A percentile compares a stretch with the other conserved stretches of the same genome.
phyloP scores from a whole-genome alignment of 1,140 invertebrate genomes.

The Pygmarrhopalites habei region DNA sequence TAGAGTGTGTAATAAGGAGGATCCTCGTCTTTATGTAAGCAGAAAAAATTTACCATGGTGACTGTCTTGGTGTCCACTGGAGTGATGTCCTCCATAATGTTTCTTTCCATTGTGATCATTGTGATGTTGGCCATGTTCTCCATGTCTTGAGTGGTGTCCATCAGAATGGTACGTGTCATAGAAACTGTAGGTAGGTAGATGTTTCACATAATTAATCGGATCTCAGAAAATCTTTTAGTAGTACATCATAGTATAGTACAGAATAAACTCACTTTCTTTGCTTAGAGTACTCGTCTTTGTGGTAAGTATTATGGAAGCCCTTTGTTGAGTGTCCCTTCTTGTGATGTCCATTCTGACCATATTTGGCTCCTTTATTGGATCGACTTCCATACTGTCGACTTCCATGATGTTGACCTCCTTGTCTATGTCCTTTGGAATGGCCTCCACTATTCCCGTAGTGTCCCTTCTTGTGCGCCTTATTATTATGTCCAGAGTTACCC shows the following conservation, averaged over 20 bases:
- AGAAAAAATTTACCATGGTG: constrained; percentile 21
- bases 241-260: too few relatives aligned
- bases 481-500: constrained; percentile 22
- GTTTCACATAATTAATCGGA: too few relatives aligned
- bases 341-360: constrained; percentile 29
- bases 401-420: constrained; percentile 32
- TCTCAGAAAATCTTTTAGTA: too few relatives aligned
- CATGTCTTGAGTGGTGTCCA: constrained; percentile 28
- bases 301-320: constrained; percentile 35
- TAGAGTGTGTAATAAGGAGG: too few relatives aligned
- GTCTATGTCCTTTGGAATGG: constrained; percentile 23
- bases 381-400: constrained; percentile 19
- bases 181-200: too few relatives aligned
- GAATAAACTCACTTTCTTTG: too few relatives aligned
- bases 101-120: constrained; percentile 21
- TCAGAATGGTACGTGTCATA: constrained; percentile 31
- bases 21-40: background rate
- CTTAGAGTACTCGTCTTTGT: too few relatives aligned
- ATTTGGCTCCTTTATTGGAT: constrained; percentile 21
- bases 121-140: constrained; percentile 22
- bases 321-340: constrained; percentile 36
- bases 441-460: constrained; percentile 26
- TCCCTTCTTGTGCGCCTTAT: constrained; percentile 26
- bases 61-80: constrained; percentile 14
- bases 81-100: constrained; percentile 15